Evolutionary conservation across 1,140 invertebrate genomes (phyloP), one percentile per base, ranked within the genome.

Genomic region (Drosophila athabasca): DNA sequence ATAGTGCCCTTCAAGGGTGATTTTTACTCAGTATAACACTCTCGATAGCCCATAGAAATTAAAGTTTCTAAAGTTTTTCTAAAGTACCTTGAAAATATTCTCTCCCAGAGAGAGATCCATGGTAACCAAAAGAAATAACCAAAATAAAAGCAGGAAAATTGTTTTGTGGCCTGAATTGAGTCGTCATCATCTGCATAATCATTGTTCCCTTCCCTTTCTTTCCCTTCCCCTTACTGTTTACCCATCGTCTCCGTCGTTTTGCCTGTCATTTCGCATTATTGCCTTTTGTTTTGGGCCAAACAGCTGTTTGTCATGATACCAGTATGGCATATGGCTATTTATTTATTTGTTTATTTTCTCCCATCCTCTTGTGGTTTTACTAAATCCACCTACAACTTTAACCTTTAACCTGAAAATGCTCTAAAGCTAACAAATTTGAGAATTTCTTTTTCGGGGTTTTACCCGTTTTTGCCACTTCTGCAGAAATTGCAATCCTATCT

Each of bases 291-390:
- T 71, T 49, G 58, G 35, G 62, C 62, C 69, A 68, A 85, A 85
- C 82, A 85, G 82, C 82, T 78, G 82, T 62, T 82, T 54, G 82
- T 68, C 78, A 85, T 87, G 65, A 85, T 51, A 13, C 4, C 11
- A 13, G 11, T 4, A 80, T 59, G 41, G 49, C 61, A 66, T 49
- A 51, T 66, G 61, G 31, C 53, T 66, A 35, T 45, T 39, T 57
- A 66, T 75, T 55, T 57, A 66, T 75, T 55, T 60, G 44, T 51
- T 57, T 74, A 45, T 45, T 52, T 44, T 62, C 2, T 5, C 9
- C 31, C 41, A 43, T 43, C 17, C 49, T 31, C 7, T 29, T 13
- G 29, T 44, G 4, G n/a, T 7, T 29, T 6, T 15, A 8, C 31
- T 6, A 35, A 62, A 62, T 39, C 49, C 71, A 58, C 11, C 52